Evolutionary conservation across 2,113 vertebrate species (phyloP).

Genomic region (Pachycephala philippinensis): DNA sequence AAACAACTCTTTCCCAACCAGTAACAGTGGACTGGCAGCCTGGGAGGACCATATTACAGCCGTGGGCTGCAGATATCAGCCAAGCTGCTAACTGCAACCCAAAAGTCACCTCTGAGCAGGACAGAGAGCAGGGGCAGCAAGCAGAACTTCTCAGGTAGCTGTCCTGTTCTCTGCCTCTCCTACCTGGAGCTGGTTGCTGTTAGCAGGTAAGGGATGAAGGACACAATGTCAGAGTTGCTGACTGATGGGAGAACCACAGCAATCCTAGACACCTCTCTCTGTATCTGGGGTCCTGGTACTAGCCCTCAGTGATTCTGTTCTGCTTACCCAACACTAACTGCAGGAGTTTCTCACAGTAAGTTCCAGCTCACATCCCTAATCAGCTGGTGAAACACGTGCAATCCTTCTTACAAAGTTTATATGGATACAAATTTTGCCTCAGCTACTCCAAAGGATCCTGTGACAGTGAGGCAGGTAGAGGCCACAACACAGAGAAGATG

Average conservation of each 20-base stretch:
- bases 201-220: not conserved
- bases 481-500: not conserved
- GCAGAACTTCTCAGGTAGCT: not conserved
- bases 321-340: not conserved
- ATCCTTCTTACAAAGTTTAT: not conserved
- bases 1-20: not conserved
- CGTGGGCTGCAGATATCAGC: not conserved
- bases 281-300: accelerated
- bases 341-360: accelerated
- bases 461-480: not conserved
- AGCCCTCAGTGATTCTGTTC: not conserved
- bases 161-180: not conserved
- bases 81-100: not conserved
- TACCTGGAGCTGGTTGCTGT: not conserved
- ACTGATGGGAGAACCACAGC: not conserved
- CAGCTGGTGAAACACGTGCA: accelerated
- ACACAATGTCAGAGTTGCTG: not conserved
- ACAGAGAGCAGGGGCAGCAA: not conserved
- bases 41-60: not conserved
- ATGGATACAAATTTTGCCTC: not conserved
- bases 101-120: not conserved
- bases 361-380: not conserved
- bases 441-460: not conserved
- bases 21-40: not conserved
- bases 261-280: not conserved